Conservation (phyloP, 2,113 vertebrate genomes). For the Saguinus imperator region DNA sequence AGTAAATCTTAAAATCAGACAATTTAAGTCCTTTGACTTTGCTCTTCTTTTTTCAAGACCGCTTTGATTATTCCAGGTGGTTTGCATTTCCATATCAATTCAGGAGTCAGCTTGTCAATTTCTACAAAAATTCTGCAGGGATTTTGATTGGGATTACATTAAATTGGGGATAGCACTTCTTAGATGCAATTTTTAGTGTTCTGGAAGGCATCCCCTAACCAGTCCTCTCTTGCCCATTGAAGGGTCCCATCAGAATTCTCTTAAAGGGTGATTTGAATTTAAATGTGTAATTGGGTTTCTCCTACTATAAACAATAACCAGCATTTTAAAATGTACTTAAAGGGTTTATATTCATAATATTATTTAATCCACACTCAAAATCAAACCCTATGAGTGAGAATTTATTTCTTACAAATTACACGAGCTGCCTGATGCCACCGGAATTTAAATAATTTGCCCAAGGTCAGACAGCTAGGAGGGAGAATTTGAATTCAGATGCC, state of each 20-base stretch:
- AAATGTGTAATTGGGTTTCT: neutral
- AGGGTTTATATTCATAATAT: slow-evolving; percentile 5
- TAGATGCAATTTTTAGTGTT: neutral
- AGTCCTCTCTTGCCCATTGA: neutral
- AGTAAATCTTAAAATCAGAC: slow-evolving; percentile 29
- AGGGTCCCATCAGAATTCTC: neutral
- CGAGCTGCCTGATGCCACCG: neutral
- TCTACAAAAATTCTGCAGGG: neutral
- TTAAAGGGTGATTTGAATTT: neutral
- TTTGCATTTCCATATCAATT: slow-evolving; percentile 41
- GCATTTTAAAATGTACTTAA: slow-evolving; percentile 28
- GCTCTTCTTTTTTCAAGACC: neutral
- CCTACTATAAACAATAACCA: slow-evolving; percentile 19
- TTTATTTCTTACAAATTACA: slow-evolving; percentile 38
- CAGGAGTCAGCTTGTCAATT: slow-evolving; percentile 7
- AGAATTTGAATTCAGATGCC: slow-evolving; percentile 27
- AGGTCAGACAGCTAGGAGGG: neutral
- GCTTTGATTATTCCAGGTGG: slow-evolving; percentile 39
- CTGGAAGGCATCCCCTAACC: neutral
- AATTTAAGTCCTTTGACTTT: neutral
- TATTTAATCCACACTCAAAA: neutral
- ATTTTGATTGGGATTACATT: slow-evolving; percentile 23
- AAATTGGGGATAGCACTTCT: neutral
- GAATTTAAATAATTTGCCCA: slow-evolving; percentile 40
- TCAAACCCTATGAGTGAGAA: neutral